Base-by-base conservation (phyloP, 2,113 vertebrate genomes). In the Microtus richardsoni region DNA sequence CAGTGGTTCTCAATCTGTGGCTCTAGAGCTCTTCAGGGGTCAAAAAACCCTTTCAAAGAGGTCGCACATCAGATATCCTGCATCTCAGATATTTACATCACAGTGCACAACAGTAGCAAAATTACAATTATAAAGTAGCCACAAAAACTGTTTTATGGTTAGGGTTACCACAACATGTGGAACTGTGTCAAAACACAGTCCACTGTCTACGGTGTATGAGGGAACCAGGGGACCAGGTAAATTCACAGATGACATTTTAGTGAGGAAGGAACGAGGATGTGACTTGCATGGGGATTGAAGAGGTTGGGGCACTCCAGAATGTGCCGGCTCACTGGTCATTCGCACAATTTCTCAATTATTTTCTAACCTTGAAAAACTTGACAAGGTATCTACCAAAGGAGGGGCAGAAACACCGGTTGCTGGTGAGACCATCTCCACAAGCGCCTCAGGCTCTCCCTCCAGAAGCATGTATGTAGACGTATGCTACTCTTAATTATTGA, bases 401-500 rank as follows among this genome's bases (percentile, higher is more conserved):
- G 22, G 44, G 54, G 44, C 84, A 19, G 64, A 88, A 83, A 88
- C 6, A 80, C 64, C 58, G 66, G 93, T 70, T 58, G 86, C 22
- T 78, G 28, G n/a, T 64, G 2, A 84, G 78, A 75, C 44, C 78
- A 74, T 58, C 66, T 93, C 91, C 91, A 89, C 95, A 62, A 14
- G 80, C 49, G n/a, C 30, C 44, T 86, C 41, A 52, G 39, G 21
- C 36, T 64, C 77, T 68, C 49, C n/a, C 78, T 94, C n/a, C 8
- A 85, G 58, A 75, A 24, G 49, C n/a, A 54, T 41, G 2, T 64
- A 94, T 36, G 90, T 88, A 47, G 39, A 91, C 58, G 5, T 85
- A 79, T 82, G 41, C 44, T 58, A 64, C 28, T 85, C 85, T 88
- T 89, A 95, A 91, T 93, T 88, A 91, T 75, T 80, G 52, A 91